A percentile compares a stretch with the other conserved stretches of the same genome.
These are phyloP conservation scores for Clinocottus analis DNA, from an alignment of 2,113 vertebrate genomes.

Conservation along the genomic window DNA sequence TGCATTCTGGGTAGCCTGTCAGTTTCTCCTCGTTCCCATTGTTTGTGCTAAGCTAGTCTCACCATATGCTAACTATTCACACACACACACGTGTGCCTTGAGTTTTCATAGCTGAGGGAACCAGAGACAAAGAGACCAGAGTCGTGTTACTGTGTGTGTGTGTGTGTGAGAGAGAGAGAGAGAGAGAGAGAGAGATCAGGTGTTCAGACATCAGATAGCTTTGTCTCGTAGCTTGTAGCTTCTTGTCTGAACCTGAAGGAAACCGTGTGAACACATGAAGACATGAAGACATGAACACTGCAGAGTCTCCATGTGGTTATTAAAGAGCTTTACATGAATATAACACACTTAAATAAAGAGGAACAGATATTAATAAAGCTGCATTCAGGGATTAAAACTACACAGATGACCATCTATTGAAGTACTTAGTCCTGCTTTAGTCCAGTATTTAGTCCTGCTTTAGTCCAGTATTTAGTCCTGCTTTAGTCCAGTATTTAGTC, in stretches of 20 bases:
- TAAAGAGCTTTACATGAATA: background rate
- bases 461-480: no score
- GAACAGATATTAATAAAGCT: background rate
- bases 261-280: no score
- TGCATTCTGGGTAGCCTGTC: slow-evolving; percentile 29
- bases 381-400: background rate
- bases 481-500: no score
- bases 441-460: no score
- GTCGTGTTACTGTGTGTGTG: slow-evolving; percentile 47
- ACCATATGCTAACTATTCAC: slow-evolving; percentile 22
- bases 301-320: no score
- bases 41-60: slow-evolving; percentile 17
- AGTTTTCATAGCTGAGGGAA: slow-evolving; percentile 38
- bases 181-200: no score
- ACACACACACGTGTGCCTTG: background rate
- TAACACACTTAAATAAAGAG: background rate
- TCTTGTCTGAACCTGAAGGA: slow-evolving; percentile 57
- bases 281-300: no score
- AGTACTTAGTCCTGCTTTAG: no score
- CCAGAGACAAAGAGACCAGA: slow-evolving; percentile 19
- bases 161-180: no score
- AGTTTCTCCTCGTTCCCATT: background rate
- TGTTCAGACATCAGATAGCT: slow-evolving; percentile 78
- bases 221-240: slow-evolving; percentile 78
- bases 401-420: no score